Conservation (phyloP, 2,113 vertebrate genomes). For the Petrocephalus microphthalmus region DNA sequence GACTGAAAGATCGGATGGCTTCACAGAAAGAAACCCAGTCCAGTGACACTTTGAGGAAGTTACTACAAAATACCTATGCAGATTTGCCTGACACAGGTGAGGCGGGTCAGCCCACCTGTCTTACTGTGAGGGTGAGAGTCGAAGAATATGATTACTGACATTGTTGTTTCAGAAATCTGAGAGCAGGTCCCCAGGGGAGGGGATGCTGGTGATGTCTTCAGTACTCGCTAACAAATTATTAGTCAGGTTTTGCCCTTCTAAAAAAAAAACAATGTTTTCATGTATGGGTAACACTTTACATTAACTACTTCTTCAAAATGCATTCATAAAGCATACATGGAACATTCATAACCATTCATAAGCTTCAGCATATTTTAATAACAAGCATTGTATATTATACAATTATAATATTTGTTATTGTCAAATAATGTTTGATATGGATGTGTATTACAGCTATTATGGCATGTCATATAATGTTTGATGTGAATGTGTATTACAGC, state of each 20-base stretch:
- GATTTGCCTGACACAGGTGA: not conserved
- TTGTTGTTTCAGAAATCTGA: slow-evolving; percentile 12
- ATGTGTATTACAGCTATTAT: too few species aligned
- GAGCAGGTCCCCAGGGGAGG: slow-evolving; percentile 2
- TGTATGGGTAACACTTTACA: too few species aligned
- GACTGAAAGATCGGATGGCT: not conserved
- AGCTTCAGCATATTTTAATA: too few species aligned
- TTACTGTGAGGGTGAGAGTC: not conserved
- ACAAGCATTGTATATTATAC: too few species aligned
- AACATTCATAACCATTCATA: too few species aligned
- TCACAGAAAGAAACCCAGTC: not conserved
- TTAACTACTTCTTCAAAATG: too few species aligned
- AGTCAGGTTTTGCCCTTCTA: not conserved
- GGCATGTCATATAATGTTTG: too few species aligned
- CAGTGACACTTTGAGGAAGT: not conserved
- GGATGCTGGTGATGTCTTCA: not conserved
- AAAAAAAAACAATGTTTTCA: not conserved
- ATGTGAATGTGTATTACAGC: too few species aligned
- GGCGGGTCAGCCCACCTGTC: not conserved
- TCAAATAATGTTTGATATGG: too few species aligned
- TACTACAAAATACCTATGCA: not conserved
- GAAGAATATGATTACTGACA: slow-evolving; percentile 5
- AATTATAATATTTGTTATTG: too few species aligned
- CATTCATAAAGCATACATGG: too few species aligned
- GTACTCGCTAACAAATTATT: not conserved